These are phyloP conservation scores for Psittacara wagleri DNA, from an alignment of 2,113 vertebrate genomes.

Conservation along the genomic window DNA sequence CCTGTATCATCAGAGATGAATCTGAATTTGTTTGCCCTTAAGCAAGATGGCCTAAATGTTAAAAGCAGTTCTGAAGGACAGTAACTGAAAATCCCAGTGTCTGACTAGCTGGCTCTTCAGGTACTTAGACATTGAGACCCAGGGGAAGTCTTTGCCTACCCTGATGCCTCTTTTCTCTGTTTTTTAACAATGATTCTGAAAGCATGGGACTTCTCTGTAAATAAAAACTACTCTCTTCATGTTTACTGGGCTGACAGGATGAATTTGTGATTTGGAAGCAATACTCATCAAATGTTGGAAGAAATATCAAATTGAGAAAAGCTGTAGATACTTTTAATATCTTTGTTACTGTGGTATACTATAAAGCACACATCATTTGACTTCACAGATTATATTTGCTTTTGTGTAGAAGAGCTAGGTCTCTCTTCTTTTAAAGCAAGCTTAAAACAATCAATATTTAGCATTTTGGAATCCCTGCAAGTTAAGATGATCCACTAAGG, in stretches of 20 bases:
- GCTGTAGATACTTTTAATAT: neutral
- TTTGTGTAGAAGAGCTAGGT: neutral
- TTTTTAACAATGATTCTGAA: neutral
- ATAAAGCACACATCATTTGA: neutral
- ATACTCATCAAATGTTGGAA: neutral
- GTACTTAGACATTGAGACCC: neutral
- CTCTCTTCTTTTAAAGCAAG: neutral
- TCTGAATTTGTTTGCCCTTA: constrained; percentile 25
- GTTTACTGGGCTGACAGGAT: neutral
- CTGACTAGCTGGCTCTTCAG: neutral
- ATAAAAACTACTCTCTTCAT: neutral
- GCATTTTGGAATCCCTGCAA: neutral
- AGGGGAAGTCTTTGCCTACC: neutral
- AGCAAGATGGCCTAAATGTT: neutral
- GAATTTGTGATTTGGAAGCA: neutral
- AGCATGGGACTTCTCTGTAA: neutral
- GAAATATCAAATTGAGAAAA: neutral
- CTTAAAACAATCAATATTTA: neutral
- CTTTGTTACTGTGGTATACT: neutral
- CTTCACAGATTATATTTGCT: neutral
- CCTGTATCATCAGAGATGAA: neutral
- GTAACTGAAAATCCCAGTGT: constrained; percentile 1
- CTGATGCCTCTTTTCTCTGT: neutral
- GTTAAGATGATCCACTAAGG: neutral
- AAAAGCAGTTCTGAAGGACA: constrained; percentile 20